Evolutionary conservation across 2,888 invertebrate genomes (phyloP).

Genomic region (Macropis europaea): DNA sequence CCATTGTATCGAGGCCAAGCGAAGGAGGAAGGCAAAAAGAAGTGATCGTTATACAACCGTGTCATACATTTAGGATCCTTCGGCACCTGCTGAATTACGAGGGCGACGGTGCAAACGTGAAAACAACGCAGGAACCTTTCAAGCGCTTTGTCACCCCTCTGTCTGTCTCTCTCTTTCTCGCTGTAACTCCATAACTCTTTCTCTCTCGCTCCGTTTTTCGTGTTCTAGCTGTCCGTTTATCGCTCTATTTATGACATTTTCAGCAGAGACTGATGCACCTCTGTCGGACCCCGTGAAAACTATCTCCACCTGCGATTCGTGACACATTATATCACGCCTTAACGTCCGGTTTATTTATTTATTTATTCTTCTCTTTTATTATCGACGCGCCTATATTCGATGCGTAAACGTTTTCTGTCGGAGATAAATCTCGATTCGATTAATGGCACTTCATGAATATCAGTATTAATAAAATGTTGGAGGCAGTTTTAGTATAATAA

Average conservation of each 20-base stretch:
- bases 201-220: no score
- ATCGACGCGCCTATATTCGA: no score
- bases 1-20: neutral
- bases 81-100: constrained; percentile 32
- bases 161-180: neutral
- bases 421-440: no score
- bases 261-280: neutral
- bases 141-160: constrained; percentile 1
- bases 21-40: neutral
- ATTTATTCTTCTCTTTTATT: no score
- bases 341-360: no score
- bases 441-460: no score
- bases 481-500: no score
- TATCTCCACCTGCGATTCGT: neutral
- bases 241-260: neutral
- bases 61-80: constrained; percentile 13
- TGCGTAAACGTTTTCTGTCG: no score
- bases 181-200: no score
- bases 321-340: neutral
- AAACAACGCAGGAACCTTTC: constrained; percentile 3
- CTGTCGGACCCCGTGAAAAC: neutral
- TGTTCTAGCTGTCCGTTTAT: neutral
- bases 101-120: neutral
- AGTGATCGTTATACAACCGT: constrained; percentile 9
- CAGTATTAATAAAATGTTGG: no score